Evolutionary conservation across 2,797 vertebrate genomes (phyloP), one percentile per base, ranked within the genome.

Genomic region (Columba guinea): DNA sequence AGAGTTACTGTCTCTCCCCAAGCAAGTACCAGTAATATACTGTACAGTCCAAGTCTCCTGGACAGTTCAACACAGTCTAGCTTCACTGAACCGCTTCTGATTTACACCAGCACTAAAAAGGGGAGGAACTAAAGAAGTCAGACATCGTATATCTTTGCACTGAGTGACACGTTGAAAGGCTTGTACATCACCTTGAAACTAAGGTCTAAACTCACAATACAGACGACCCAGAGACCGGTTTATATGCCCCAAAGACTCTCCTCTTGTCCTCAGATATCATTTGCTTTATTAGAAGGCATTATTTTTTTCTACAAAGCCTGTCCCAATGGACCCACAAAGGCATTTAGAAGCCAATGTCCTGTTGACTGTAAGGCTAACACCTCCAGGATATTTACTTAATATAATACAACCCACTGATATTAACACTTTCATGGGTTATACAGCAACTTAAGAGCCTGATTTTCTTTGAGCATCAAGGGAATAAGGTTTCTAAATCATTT

Each of bases 111-210:
- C 55, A 39, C 23, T 84, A 62, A 51, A 84, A 91, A 84, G 8
- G 14, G 71, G 51, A 87, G 67, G 67, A 60, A n/a, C n/a, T n/a
- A n/a, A n/a, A n/a, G n/a, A 81, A 83, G 39, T 68, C 80, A 71
- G 80, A 37, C 68, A 48, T 24, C 0, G 0, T 94, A 93, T 77
- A 91, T 95, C 89, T 93, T 88, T 84, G 62, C 68, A 27, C 58
- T 84, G 85, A 94, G 83, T 89, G 84, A 89, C 90, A 85, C 51
- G 89, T 87, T 89, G 91, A 95, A 89, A 7, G 74, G 81, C 46
- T 95, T 8, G 0, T 95, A 83, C 34, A 87, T 95, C 92, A 92
- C 56, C 67, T 76, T 34, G 92, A 74, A 95, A 63, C 70, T 64
- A 62, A 89, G 52, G 75, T 68, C 75, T 62, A 44, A 60, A 89